Evolutionary conservation across 1,140 invertebrate genomes (phyloP).

Genomic region (Platyscapa corneri): DNA sequence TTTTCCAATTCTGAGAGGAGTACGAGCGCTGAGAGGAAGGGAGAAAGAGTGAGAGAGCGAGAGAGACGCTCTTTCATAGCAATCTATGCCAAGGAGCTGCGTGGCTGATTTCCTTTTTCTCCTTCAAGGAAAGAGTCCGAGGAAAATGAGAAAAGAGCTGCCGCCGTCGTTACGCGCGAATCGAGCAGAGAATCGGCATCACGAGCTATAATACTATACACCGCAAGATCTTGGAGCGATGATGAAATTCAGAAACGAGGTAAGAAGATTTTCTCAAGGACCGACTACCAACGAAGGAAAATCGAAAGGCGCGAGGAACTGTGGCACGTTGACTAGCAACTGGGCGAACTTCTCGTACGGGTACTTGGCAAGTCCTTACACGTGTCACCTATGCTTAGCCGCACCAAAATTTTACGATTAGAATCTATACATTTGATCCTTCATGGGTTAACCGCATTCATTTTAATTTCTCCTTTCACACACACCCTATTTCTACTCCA

Average conservation of each 20-base stretch:
- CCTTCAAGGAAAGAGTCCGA: constrained; percentile 44
- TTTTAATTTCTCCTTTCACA: background rate
- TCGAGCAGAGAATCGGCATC: constrained; percentile 8
- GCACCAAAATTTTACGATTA: background rate
- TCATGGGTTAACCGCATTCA: too few species aligned
- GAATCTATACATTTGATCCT: background rate
- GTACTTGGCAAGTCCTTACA: constrained; percentile 45
- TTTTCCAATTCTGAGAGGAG: background rate
- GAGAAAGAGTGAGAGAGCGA: constrained; percentile 29
- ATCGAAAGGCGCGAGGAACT: constrained; percentile 67
- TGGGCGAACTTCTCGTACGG: constrained; percentile 10
- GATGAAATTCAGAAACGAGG: constrained; percentile 70
- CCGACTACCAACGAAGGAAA: constrained; percentile 66
- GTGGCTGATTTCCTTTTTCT: constrained; percentile 48
- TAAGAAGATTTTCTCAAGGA: constrained; percentile 72
- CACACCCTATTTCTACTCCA: too few species aligned
- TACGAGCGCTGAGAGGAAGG: background rate
- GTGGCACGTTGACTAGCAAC: background rate
- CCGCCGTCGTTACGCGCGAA: constrained; percentile 25
- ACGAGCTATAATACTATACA: constrained; percentile 14
- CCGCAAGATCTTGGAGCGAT: constrained; percentile 54
- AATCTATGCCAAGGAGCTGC: constrained; percentile 52
- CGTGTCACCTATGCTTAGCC: constrained; percentile 1
- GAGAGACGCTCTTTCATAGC: constrained; percentile 32
- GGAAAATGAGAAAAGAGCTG: constrained; percentile 42